phyloP scores from a whole-genome alignment of 2,797 vertebrate genomes.

The Takifugu rubripes region DNA sequence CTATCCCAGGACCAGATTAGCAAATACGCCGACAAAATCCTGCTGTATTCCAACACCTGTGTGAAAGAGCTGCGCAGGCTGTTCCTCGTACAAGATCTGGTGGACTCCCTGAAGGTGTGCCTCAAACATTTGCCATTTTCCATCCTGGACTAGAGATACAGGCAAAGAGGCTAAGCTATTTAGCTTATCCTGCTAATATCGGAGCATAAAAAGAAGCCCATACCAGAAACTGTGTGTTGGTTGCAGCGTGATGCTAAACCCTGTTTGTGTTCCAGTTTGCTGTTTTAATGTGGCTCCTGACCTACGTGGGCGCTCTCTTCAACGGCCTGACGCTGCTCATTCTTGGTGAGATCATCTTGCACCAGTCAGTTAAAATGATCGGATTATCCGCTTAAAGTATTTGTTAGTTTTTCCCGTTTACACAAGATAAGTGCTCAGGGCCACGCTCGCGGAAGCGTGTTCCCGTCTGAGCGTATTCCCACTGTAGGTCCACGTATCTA shows the following conservation, averaged over 20 bases:
- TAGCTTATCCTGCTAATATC: no score
- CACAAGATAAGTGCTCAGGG: constrained; percentile 38
- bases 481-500: constrained; percentile 20
- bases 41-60: constrained; percentile 91
- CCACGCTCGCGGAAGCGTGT: constrained; percentile 18
- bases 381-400: background rate
- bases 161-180: no score
- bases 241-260: background rate
- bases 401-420: constrained; percentile 48
- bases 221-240: no score
- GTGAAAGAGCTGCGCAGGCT: constrained; percentile 94
- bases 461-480: constrained; percentile 27
- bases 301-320: constrained; percentile 98
- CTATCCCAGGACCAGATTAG: constrained; percentile 98
- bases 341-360: constrained; percentile 82
- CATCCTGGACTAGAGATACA: no score
- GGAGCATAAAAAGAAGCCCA: no score
- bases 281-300: constrained; percentile 99
- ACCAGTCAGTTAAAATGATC: background rate
- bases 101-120: constrained; percentile 97
- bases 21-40: constrained; percentile 95
- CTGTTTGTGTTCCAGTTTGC: constrained; percentile 82
- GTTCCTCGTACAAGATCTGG: constrained; percentile 96
- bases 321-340: constrained; percentile 98
- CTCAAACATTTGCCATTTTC: constrained; percentile 9